Conservation (phyloP, 2,888 invertebrate species). For the Synergus japonicus region DNA sequence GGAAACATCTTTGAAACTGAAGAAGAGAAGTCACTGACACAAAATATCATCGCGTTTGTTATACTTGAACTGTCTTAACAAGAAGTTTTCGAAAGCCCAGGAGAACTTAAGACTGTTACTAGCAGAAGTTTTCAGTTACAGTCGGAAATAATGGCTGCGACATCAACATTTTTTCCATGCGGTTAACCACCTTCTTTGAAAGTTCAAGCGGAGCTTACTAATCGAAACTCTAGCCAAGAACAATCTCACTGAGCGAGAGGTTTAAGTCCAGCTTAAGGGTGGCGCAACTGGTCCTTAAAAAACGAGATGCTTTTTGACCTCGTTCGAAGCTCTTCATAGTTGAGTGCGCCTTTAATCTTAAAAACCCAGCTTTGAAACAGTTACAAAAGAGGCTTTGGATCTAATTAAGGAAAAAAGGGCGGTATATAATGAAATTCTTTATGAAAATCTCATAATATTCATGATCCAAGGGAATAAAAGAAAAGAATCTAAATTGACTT, state of each 20-base stretch:
- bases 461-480: neutral
- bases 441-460: neutral
- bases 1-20: neutral
- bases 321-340: constrained; percentile 23
- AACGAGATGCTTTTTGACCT: constrained; percentile 30
- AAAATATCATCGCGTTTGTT: constrained; percentile 15
- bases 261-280: neutral
- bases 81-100: constrained; percentile 37
- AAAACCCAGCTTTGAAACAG: constrained; percentile 7
- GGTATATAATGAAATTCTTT: neutral
- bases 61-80: constrained; percentile 33
- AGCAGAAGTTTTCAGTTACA: constrained; percentile 34
- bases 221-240: constrained; percentile 36
- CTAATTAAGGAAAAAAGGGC: constrained; percentile 1
- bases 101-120: constrained; percentile 23
- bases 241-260: constrained; percentile 11
- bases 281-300: constrained; percentile 22
- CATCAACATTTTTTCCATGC: constrained; percentile 30
- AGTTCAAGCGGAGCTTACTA: constrained; percentile 29
- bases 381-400: constrained; percentile 15
- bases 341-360: constrained; percentile 26
- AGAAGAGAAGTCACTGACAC: constrained; percentile 9
- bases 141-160: constrained; percentile 26
- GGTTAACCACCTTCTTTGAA: constrained; percentile 36
- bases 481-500: neutral